Evolutionary conservation across 2,113 vertebrate genomes (phyloP), one percentile per base, ranked within the genome.

Genomic region (Barnardius zonarius): DNA sequence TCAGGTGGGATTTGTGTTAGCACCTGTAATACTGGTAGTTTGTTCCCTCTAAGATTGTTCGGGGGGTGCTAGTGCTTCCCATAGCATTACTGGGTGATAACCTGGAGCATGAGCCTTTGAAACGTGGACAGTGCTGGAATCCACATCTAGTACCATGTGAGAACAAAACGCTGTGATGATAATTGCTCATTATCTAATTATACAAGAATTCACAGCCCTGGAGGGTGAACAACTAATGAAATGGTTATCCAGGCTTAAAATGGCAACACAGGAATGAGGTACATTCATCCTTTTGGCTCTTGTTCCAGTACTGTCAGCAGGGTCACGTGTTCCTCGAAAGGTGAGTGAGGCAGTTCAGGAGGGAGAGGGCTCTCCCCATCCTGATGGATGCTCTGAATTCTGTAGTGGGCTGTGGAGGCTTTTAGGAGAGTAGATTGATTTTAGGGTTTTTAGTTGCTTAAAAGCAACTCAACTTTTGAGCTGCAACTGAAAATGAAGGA

Each of bases 161-260:
- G 51, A 97, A 63, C 68, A 81, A 83, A 80, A 63, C 1, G 2
- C 2, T 16, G 37, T 61, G 35, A 88, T n/a, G 73, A 44, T 86
- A 76, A 88, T 88, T 88, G 88, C 90, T 93, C 72, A 67, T 96
- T 92, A 93, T 83, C 87, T 88, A 83, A 91, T 96, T 96, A 90
- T 33, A 63, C 61, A 83, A 88, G 92, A 86, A 83, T 83, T 78
- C 86, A 75, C 5, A 90, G 83, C 61, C 79, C 92, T 1, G 1
- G 79, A 88, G 85, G 92, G 31, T 72, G 90, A 92, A 67, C 37
- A 88, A 64, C 59, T 86, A 72, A 90, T 88, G 78, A 91, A 67
- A 43, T 35, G 28, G 64, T 88, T 96, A 81, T 82, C 80, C 6
- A 2, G 69, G 78, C 70, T 72, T 84, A 51, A 83, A 93, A 91